These are phyloP conservation scores for Oreocharis arfaki DNA, from an alignment of 2,113 vertebrate genomes.

Conservation along the genomic window DNA sequence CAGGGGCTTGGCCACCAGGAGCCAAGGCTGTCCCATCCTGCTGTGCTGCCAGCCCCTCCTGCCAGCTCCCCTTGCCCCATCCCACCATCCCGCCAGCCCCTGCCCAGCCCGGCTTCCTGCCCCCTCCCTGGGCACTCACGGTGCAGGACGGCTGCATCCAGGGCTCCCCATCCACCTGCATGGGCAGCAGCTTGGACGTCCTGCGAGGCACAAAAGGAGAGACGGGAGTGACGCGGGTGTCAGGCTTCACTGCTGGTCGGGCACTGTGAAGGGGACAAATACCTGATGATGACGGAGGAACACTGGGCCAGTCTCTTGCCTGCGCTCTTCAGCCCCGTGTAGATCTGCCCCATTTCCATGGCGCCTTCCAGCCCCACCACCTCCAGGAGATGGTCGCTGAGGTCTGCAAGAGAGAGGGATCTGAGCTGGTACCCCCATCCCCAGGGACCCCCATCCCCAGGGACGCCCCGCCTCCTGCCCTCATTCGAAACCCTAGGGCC, in stretches of 20 bases:
- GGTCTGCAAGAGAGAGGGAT: slow-evolving; percentile 72
- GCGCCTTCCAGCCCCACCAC: slow-evolving; percentile 94
- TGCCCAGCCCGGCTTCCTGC: not conserved
- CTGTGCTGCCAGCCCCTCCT: not conserved
- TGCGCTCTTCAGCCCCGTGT: slow-evolving; percentile 93
- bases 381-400: slow-evolving; percentile 91
- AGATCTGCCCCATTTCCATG: slow-evolving; percentile 98
- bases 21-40: not conserved
- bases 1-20: not conserved
- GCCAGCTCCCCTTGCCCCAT: not conserved
- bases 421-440: accelerated
- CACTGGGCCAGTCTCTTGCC: slow-evolving; percentile 92
- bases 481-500: accelerated
- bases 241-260: accelerated
- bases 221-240: not conserved
- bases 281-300: slow-evolving; percentile 89
- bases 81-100: not conserved
- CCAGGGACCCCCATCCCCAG: accelerated
- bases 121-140: slow-evolving; percentile 67
- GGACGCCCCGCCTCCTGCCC: not conserved
- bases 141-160: slow-evolving; percentile 95
- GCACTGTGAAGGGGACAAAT: not conserved
- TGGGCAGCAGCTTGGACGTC: slow-evolving; percentile 89
- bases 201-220: slow-evolving; percentile 61
- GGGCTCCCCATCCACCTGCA: slow-evolving; percentile 97